Percentiles rank a stretch among this genome's conserved stretches.
Conservation (phyloP, 2,888 invertebrate species). For the Epicampocera succincta region DNA sequence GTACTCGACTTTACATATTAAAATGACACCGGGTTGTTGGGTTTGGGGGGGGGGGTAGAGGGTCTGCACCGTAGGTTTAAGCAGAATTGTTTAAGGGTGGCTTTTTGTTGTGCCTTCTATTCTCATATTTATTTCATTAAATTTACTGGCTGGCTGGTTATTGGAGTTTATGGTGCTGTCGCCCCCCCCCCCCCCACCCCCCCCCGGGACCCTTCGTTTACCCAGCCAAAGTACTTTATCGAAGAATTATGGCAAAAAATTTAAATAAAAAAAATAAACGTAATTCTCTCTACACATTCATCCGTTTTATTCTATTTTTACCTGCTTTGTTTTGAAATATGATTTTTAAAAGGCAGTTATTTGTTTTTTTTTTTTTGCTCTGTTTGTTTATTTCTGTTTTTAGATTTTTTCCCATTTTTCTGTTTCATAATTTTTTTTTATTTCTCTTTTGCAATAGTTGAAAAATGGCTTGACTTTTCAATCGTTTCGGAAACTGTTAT, state of each 20-base stretch:
- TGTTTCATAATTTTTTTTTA: neutral
- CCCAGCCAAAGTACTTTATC: no score
- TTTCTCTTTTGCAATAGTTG: neutral
- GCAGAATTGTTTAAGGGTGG: constrained; percentile 50
- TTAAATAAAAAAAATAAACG: neutral
- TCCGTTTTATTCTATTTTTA: constrained; percentile 26
- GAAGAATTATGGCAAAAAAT: no score
- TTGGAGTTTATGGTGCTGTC: constrained; percentile 34
- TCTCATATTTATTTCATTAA: constrained; percentile 58
- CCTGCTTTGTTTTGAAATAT: constrained; percentile 37
- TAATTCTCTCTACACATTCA: neutral
- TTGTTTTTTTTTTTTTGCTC: no score
- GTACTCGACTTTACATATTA: constrained; percentile 8
- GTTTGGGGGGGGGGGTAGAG: neutral
- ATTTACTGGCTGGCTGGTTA: constrained; percentile 53
- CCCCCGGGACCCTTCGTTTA: no score
- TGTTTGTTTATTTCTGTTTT: neutral
- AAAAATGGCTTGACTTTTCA: constrained; percentile 12
- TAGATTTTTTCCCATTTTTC: neutral
- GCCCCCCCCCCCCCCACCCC: no score
- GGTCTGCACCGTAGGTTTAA: neutral
- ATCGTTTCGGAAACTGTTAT: constrained; percentile 1
- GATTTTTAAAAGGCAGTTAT: neutral
- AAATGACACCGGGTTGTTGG: neutral
- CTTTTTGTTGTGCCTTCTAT: constrained; percentile 6